Conservation (phyloP, 2,113 vertebrate species). For the Ochotona princeps region DNA sequence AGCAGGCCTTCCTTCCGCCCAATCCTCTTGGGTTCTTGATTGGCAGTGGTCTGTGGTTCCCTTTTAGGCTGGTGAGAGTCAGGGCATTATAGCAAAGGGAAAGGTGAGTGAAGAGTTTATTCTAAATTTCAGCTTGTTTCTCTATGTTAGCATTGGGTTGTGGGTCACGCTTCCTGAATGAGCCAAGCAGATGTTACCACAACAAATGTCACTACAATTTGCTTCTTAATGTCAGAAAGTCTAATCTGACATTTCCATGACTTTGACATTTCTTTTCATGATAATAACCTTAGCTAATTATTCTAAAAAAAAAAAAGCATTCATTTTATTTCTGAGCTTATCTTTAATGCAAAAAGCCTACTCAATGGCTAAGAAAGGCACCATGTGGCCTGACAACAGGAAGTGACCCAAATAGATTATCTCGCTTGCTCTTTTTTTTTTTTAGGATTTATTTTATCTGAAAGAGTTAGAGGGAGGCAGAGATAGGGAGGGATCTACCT, state of each 20-base stretch:
- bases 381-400: neutral
- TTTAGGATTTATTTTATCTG: too few species aligned
- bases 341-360: neutral
- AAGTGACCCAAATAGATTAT: neutral
- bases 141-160: neutral
- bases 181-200: slow-evolving; percentile 11
- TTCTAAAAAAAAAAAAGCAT: neutral
- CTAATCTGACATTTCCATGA: slow-evolving; percentile 49
- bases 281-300: slow-evolving; percentile 41
- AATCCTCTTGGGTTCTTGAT: neutral
- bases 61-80: neutral
- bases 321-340: neutral
- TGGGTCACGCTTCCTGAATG: neutral
- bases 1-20: neutral
- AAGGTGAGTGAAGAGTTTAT: neutral
- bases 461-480: too few species aligned
- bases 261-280: slow-evolving; percentile 28
- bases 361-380: neutral
- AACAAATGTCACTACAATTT: slow-evolving; percentile 32
- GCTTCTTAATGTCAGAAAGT: slow-evolving; percentile 4
- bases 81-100: neutral
- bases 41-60: neutral
- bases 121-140: neutral
- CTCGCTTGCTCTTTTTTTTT: neutral
- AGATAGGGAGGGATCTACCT: too few species aligned